Percentiles rank a stretch among this genome's conserved stretches.
Conservation (phyloP, 1,140 invertebrate species). For the Pentalonia nigronervosa region DNA sequence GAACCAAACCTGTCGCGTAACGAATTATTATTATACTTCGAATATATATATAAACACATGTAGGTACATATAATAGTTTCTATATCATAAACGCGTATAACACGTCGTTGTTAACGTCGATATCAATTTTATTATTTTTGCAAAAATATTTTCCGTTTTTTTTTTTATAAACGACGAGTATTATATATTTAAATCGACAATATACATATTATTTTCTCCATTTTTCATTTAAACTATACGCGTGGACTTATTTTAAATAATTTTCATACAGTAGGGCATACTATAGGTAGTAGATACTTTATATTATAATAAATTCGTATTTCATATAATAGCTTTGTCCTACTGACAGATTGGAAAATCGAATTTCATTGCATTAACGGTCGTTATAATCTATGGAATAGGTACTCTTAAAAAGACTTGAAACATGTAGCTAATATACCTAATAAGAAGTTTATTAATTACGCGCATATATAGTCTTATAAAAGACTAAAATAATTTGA, state of each 20-base stretch:
- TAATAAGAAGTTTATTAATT: too few relatives aligned
- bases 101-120: background rate
- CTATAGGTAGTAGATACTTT: background rate
- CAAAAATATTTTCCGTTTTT: background rate
- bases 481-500: too few relatives aligned
- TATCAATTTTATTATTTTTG: conserved; percentile 29
- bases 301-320: background rate
- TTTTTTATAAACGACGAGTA: background rate
- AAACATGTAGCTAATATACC: too few relatives aligned
- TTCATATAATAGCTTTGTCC: background rate
- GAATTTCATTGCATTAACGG: background rate
- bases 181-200: background rate
- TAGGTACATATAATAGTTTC: background rate
- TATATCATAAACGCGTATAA: conserved; percentile 26
- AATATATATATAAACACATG: background rate
- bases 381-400: background rate
- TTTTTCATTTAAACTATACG: background rate
- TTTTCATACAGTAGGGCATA: background rate
- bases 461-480: too few relatives aligned
- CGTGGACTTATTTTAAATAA: background rate
- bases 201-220: background rate
- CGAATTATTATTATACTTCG: conserved; percentile 44
- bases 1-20: conserved; percentile 33
- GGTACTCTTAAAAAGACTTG: background rate
- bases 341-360: background rate